Conservation (phyloP, 2,888 invertebrate genomes). For the Diplolepis rosae region DNA sequence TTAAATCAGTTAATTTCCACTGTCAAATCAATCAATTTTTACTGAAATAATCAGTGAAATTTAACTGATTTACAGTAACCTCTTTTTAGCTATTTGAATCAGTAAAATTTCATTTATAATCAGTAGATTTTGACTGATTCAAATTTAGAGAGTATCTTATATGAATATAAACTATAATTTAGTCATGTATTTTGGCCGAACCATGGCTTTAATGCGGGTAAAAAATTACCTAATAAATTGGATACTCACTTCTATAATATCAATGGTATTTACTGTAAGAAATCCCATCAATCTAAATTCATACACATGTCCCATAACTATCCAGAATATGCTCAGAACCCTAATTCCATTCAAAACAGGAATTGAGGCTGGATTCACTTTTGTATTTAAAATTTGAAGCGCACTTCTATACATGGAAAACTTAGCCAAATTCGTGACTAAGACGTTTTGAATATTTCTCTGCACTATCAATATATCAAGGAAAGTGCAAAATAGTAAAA, state of each 20-base stretch:
- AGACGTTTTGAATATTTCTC: background rate
- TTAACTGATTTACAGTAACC: too few relatives aligned
- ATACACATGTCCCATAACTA: constrained; percentile 73
- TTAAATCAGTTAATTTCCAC: too few relatives aligned
- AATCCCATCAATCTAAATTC: background rate
- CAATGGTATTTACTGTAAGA: background rate
- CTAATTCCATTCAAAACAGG: constrained; percentile 75
- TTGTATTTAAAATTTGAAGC: constrained; percentile 64
- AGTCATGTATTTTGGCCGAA: too few relatives aligned
- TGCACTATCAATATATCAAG: constrained; percentile 43
- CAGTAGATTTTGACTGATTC: too few relatives aligned
- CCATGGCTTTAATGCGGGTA: too few relatives aligned
- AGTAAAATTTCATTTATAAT: too few relatives aligned
- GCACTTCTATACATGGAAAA: constrained; percentile 72
- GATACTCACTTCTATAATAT: background rate
- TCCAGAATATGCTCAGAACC: constrained; percentile 74
- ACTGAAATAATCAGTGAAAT: too few relatives aligned
- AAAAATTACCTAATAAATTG: too few relatives aligned
- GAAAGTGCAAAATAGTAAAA: constrained; percentile 54
- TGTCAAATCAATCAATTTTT: too few relatives aligned
- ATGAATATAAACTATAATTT: too few relatives aligned
- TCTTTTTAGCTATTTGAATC: too few relatives aligned
- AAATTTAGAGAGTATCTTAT: too few relatives aligned
- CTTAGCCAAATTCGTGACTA: constrained; percentile 50
- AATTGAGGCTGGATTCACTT: constrained; percentile 59